Percentiles rank a stretch among this genome's conserved stretches.
Conservation (phyloP, 1,140 invertebrate species). For the Aporrectodea caliginosa region DNA sequence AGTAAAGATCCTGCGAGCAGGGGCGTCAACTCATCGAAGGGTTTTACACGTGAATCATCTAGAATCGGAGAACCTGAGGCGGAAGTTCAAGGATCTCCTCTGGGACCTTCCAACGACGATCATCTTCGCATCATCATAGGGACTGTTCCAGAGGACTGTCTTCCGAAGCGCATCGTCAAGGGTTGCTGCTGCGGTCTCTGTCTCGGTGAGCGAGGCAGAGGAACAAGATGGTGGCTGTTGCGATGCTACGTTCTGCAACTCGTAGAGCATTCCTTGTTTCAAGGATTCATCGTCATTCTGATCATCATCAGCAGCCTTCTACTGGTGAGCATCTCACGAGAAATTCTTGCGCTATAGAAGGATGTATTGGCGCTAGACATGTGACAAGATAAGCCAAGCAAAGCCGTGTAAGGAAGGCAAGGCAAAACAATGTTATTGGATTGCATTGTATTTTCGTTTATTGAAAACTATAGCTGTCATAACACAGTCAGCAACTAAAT, state of each 20-base stretch:
- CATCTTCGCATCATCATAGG: background rate
- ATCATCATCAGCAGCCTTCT: background rate
- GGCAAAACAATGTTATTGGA: too few relatives aligned
- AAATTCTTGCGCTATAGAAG: background rate
- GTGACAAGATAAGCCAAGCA: too few relatives aligned
- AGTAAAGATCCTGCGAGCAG: too few relatives aligned
- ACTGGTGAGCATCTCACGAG: background rate
- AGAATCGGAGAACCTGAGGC: too few relatives aligned
- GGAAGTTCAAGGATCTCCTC: too few relatives aligned
- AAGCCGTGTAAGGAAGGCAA: too few relatives aligned
- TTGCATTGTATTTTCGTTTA: too few relatives aligned
- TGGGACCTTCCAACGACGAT: background rate
- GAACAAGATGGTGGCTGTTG: background rate
- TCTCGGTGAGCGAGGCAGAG: background rate
- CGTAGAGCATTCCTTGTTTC: background rate
- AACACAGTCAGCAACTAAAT: too few relatives aligned
- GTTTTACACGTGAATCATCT: too few relatives aligned
- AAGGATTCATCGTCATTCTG: background rate
- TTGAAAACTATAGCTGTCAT: too few relatives aligned
- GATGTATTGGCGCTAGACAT: too few relatives aligned
- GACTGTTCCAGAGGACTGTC: background rate
- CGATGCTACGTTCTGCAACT: background rate
- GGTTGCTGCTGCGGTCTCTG: background rate
- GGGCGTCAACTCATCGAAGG: too few relatives aligned
- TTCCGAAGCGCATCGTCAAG: background rate